These are phyloP conservation scores for Tapera naevia DNA, from an alignment of 2,797 vertebrate genomes.

Conservation along the genomic window DNA sequence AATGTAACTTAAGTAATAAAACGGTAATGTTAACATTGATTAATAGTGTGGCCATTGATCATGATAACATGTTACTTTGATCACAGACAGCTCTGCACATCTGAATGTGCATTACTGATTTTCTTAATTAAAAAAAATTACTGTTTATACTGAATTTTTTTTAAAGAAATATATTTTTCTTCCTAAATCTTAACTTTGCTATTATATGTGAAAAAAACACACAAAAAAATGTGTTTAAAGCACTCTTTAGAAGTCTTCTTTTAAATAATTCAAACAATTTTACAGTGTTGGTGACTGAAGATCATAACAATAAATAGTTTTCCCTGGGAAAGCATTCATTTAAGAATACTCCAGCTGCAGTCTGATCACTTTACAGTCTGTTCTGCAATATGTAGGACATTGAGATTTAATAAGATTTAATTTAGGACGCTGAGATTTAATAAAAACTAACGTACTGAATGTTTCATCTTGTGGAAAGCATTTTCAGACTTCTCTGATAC, in stretches of 20 bases:
- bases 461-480: neutral
- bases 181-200: neutral
- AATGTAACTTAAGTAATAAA: neutral
- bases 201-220: neutral
- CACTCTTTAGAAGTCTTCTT: neutral
- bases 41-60: neutral
- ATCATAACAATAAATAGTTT: neutral
- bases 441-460: neutral
- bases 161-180: neutral
- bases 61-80: neutral
- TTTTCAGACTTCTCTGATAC: constrained; percentile 3
- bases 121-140: neutral
- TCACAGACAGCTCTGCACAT: neutral
- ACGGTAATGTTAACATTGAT: neutral
- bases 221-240: neutral
- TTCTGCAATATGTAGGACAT: neutral
- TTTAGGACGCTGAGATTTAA: neutral
- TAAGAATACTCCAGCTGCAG: neutral
- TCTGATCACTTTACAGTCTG: neutral
- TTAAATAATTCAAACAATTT: neutral
- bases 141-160: neutral
- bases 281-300: neutral
- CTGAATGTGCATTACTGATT: neutral
- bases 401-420: constrained; percentile 27
- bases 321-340: neutral